phyloP scores from a whole-genome alignment of 2,888 invertebrate species.

The Drosophila eohydei region DNA sequence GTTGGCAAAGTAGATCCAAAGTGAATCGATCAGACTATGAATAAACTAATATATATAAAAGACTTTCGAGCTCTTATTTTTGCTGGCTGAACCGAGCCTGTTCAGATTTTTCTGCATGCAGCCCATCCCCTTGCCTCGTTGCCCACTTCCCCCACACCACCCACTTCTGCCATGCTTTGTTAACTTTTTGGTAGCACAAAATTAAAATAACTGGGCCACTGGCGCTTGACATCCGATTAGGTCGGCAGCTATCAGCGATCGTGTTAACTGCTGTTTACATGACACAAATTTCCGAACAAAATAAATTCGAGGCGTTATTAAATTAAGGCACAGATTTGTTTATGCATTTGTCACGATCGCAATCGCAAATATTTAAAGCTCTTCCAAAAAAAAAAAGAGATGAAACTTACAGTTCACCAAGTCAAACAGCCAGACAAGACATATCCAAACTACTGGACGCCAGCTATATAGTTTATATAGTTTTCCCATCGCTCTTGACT shows the following conservation, averaged over 20 bases:
- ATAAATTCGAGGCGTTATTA: background rate
- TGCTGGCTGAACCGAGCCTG: constrained; percentile 3
- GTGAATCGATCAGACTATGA: no score
- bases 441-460: constrained; percentile 1
- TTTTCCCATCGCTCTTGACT: constrained; percentile 5
- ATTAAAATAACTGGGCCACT: constrained; percentile 80
- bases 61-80: no score
- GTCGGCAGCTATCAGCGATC: constrained; percentile 19
- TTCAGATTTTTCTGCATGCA: background rate
- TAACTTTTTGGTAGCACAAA: constrained; percentile 40
- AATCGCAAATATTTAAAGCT: constrained; percentile 23
- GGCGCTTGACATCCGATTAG: constrained; percentile 65
- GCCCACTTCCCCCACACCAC: background rate
- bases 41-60: no score
- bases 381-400: background rate
- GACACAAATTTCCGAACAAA: constrained; percentile 27
- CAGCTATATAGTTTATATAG: background rate
- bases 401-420: constrained; percentile 35
- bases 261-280: constrained; percentile 51
- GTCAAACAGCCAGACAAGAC: background rate
- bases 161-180: constrained; percentile 45
- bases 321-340: constrained; percentile 39
- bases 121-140: no score
- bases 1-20: no score
- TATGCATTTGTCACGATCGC: constrained; percentile 52